phyloP scores from a whole-genome alignment of 1,140 invertebrate genomes.

The Procambarus clarkii region DNA sequence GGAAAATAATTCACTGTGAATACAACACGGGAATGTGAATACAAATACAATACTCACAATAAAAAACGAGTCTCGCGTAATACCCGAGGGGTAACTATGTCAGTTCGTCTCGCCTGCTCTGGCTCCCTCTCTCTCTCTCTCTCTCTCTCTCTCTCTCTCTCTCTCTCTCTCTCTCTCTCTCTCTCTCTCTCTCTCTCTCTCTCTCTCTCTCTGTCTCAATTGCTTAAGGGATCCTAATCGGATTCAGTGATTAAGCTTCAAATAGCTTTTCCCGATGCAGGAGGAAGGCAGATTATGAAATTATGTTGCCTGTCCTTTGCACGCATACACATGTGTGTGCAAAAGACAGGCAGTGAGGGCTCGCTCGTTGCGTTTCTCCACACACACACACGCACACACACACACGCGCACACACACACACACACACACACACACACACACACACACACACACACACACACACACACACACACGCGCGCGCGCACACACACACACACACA shows the following conservation, averaged over 20 bases:
- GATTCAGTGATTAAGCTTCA: constrained; percentile 13
- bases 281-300: constrained; percentile 1
- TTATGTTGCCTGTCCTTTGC: background rate
- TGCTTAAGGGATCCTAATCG: constrained; percentile 14
- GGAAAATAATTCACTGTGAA: too few species aligned
- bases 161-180: constrained; percentile 22
- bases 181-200: constrained; percentile 11
- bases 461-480: too few species aligned
- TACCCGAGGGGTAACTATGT: background rate
- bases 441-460: too few species aligned
- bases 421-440: background rate
- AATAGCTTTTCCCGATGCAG: constrained; percentile 13
- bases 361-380: too few species aligned
- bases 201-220: constrained; percentile 19
- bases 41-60: too few species aligned
- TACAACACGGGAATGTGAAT: too few species aligned
- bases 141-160: constrained; percentile 41
- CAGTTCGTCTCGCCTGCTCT: background rate
- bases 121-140: background rate
- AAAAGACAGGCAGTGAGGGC: too few species aligned
- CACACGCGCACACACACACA: background rate
- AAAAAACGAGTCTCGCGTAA: too few species aligned
- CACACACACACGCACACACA: too few species aligned
- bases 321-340: too few species aligned
- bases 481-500: too few species aligned